Evolutionary conservation across 1,140 invertebrate species (phyloP).

Genomic region (Triops cancriformis): DNA sequence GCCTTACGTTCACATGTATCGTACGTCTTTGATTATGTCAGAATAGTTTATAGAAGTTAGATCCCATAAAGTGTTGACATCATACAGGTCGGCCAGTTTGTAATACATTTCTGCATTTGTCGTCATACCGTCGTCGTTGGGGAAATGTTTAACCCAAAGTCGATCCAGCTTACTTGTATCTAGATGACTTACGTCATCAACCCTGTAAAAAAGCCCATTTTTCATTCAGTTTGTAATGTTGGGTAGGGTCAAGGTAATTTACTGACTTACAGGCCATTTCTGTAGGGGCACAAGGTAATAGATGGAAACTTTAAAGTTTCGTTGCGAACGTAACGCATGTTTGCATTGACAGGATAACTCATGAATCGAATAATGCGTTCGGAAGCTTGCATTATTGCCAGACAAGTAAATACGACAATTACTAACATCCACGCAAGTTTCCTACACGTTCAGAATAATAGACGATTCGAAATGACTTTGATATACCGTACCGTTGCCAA

Average conservation of each 20-base stretch:
- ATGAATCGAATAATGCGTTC: background rate
- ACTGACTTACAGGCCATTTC: conserved; percentile 16
- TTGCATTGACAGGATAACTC: conserved; percentile 19
- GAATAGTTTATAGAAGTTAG: background rate
- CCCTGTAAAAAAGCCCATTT: background rate
- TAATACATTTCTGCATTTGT: conserved; percentile 22
- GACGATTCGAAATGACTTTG: background rate
- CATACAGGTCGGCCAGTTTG: conserved; percentile 24
- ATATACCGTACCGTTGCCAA: background rate
- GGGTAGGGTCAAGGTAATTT: too few species aligned
- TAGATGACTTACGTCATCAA: conserved; percentile 19
- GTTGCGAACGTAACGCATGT: conserved; percentile 23
- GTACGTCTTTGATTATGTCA: background rate
- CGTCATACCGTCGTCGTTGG: background rate
- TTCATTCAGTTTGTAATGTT: background rate
- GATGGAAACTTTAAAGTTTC: conserved; percentile 22
- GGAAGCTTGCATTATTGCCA: background rate
- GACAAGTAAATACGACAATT: background rate
- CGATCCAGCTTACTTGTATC: conserved; percentile 11
- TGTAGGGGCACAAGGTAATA: conserved; percentile 24
- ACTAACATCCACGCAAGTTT: background rate
- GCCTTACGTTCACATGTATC: background rate
- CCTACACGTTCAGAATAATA: background rate
- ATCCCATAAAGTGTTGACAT: conserved; percentile 21
- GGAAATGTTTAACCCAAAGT: conserved; percentile 16